Base-by-base conservation (phyloP, 2,113 vertebrate genomes). In the Hepsetus odoe region DNA sequence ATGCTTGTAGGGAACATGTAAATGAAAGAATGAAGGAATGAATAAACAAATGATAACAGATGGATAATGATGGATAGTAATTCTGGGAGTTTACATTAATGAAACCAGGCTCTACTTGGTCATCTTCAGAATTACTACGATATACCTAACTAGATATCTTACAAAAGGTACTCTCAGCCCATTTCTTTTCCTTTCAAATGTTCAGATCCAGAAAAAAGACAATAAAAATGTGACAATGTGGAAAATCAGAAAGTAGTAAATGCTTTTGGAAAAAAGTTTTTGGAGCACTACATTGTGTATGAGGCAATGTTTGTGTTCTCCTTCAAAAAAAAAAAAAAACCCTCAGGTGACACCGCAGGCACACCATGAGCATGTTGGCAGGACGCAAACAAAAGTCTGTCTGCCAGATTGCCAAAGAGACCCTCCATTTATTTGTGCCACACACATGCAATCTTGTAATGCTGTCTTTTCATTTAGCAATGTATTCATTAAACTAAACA, bases 331-430 rank as follows among this genome's bases (percentile, higher is more conserved):
- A 77, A n/a, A 42, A 24, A 24, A 9, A 26, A n/a, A 2, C 46
- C 59, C 30, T 78, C 20, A 22, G 30, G 46, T 70, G 40, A 61
- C 76, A 42, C 55, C 26, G 59, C 53, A 33, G 38, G 75, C 53
- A 49, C 9, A 70, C 51, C 26, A 32, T 46, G 44, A 58, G 65
- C 66, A 77, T 70, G 56, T 22, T 77, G 75, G 53, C 7, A 24
- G 24, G 28, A 35, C 11, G 24, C 28, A 49, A 59, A 77, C 30
- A 18, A 28, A 70, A 59, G 53, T 77, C 28, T 33, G 40, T 33
- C 24, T 77, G 75, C 66, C 66, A 70, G 66, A 69, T 59, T 44
- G 22, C 59, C 70, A 33, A 35, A 67, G 59, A 73, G 33, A n/a
- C 69, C 13, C 68, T 72, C 77, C n/a, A 55, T 22, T 55, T 55